These are phyloP conservation scores for Clarias laeviceps DNA, from an alignment of 2,797 vertebrate species.

Conservation along the genomic window DNA sequence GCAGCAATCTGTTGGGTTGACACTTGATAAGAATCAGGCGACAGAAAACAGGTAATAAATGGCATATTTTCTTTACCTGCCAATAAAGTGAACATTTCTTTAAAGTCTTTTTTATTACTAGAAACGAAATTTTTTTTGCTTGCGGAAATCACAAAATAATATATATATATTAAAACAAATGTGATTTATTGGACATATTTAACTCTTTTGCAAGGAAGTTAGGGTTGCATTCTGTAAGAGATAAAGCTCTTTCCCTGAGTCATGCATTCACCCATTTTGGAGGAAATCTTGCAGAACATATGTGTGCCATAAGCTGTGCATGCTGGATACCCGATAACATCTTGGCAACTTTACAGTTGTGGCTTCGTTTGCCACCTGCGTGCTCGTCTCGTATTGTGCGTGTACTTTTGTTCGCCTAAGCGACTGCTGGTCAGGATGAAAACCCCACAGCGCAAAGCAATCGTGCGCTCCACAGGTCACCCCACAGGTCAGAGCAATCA, in stretches of 20 bases:
- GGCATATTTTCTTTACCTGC: conserved; percentile 13
- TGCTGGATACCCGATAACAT: conserved; percentile 63
- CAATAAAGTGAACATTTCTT: neutral
- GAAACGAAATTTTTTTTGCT: neutral
- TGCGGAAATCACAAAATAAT: conserved; percentile 49
- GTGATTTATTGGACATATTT: conserved; percentile 46
- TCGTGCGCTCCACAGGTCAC: conserved; percentile 21
- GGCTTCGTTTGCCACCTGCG: conserved; percentile 56
- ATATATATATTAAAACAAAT: conserved; percentile 38
- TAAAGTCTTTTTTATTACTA: neutral
- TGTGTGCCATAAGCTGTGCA: conserved; percentile 66
- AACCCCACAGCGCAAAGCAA: conserved; percentile 39
- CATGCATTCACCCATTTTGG: conserved; percentile 44
- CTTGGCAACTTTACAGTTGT: conserved; percentile 69
- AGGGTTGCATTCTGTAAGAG: conserved; percentile 41
- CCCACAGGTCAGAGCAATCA: conserved; percentile 53
- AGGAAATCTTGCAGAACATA: conserved; percentile 64
- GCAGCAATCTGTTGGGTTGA: conserved; percentile 51
- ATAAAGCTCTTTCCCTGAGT: conserved; percentile 47
- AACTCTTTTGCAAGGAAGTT: conserved; percentile 41
- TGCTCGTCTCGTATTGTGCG: conserved; percentile 38
- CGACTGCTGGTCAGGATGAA: conserved; percentile 63
- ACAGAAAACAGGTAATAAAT: conserved; percentile 17
- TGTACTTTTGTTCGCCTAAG: conserved; percentile 16
- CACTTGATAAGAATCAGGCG: conserved; percentile 41